Conservation (phyloP, 2,113 vertebrate genomes). For the Paralichthys olivaceus region DNA sequence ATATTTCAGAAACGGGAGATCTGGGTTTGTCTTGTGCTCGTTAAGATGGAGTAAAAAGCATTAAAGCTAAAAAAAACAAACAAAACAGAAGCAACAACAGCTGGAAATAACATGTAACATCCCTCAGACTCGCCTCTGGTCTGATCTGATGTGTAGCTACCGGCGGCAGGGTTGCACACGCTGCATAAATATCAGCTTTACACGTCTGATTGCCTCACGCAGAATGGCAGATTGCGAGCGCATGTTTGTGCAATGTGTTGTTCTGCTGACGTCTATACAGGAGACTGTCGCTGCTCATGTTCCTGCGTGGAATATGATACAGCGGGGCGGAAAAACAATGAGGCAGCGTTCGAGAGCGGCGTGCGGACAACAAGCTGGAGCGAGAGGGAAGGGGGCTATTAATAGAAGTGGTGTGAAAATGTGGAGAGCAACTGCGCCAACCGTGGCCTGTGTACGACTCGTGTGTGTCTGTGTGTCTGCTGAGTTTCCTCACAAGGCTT, state of each 20-base stretch:
- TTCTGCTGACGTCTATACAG: slow-evolving; percentile 61
- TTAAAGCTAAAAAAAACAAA: slow-evolving; percentile 3
- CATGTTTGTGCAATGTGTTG: slow-evolving; percentile 72
- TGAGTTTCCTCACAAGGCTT: slow-evolving; percentile 35
- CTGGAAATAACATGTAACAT: slow-evolving; percentile 1
- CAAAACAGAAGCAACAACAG: neutral
- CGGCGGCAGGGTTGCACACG: slow-evolving; percentile 10
- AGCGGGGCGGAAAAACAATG: slow-evolving; percentile 37
- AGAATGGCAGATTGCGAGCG: slow-evolving; percentile 53
- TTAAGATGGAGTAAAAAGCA: slow-evolving; percentile 17
- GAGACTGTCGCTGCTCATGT: slow-evolving; percentile 48
- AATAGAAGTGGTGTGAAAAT: slow-evolving; percentile 52
- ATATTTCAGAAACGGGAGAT: neutral
- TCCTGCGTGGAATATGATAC: slow-evolving; percentile 64
- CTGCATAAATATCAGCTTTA: slow-evolving; percentile 64
- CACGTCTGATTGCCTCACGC: slow-evolving; percentile 39
- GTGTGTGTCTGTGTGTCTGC: slow-evolving; percentile 18
- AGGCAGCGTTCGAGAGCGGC: slow-evolving; percentile 32
- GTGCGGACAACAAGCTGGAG: slow-evolving; percentile 24
- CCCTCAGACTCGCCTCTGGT: slow-evolving; percentile 15
- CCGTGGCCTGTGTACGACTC: slow-evolving; percentile 13
- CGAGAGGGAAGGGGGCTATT: slow-evolving; percentile 31
- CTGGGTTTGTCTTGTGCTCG: slow-evolving; percentile 12
- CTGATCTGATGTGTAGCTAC: slow-evolving; percentile 44
- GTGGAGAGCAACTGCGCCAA: slow-evolving; percentile 20